Base-by-base conservation (phyloP, 2,888 invertebrate species). In the Atrina japonica region DNA sequence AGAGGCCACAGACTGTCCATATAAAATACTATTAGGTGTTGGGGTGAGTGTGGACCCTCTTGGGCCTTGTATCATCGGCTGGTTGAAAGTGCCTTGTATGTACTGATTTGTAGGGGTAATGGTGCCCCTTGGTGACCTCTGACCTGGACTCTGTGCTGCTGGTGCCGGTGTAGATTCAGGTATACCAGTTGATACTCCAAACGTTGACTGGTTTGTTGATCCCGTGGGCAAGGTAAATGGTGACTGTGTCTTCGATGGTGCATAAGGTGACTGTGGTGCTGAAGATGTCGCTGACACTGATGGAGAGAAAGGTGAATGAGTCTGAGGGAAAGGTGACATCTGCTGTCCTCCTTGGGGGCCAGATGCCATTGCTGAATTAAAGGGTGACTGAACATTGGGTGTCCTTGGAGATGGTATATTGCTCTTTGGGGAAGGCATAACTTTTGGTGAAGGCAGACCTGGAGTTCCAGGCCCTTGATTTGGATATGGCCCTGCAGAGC, bases 321-420 rank as follows among this genome's bases (percentile, higher is more conserved):
- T 77, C 55, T 81, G 82, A 7, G 86, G 85, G 73, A 86, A 86
- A 16, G 86, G 86, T 21, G 85, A 85, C 45, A 80, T 73, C 67
- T 82, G 82, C 30, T 79, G 78, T n/a, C 16, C 72, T 69, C 21
- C 72, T 59, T 81, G 80, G 18, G 79, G 74, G 11, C 35, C 35
- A 35, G 35, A 35, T 5, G 35, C 35, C 35, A 35, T 35, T 35
- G 35, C 35, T 7, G 35, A 7, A 49, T 79, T 79, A 66, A 83
- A 83, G 1, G 80, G 83, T n/a, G 83, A 81, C 50, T 86, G 84
- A 30, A 82, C 79, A 50, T 82, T 82, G 21, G 87, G 87, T 27
- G 86, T 87, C 45, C 85, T 75, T 5, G 87, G 87, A 7, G 87
- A 87, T 21, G 84, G 84, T 68, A 66, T 66, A 18, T 82, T 82